Evolutionary conservation across 1,140 invertebrate genomes (phyloP), one percentile per base, ranked within the genome.

Genomic region (Grapholita molesta): DNA sequence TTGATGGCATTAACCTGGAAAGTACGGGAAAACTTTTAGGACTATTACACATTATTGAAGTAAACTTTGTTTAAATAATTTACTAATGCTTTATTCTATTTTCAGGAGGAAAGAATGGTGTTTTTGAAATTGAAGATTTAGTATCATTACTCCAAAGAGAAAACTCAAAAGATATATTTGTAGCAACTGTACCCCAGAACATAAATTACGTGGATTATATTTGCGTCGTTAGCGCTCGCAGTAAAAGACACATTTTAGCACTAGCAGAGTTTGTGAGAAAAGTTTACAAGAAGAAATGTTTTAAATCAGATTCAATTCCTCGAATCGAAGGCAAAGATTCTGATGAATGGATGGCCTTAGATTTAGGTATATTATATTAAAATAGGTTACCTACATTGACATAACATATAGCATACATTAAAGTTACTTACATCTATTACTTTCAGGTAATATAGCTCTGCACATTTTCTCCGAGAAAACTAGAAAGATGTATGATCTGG

Each of bases 51-150:
- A 42, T 53, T 70, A 42, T 67, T 11, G 21, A 8, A 28, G 65
- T 55, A 28, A 24, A 66, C 30, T 67, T 67, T 15, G 33, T 68
- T 69, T 61, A 64, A 7, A 55, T 66, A 12, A 52, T 71, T 3
- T 61, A 3, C 33, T 12, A 33, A 28, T 42, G 12, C 32, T 76
- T 70, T 28, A 38, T 72, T 52, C 71, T 71, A 71, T 74, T 93
- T 92, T 23, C 75, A 98, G 97, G 95, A 81, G 97, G 97, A 1
- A 79, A 93, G 68, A 94, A 82, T 72, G 97, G 97, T 21, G 97
- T 98, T 0, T 98, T 95, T 88, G 97, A 98, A 78, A 94, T 99
- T 33, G 96, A 97, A 86, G 96, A 99, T 70, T 85, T 99, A 25
- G 94, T 98, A 0, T 93, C 95, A 12, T 82, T 97, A 42, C 86